Base-by-base conservation (phyloP, 2,113 vertebrate species). In the Peromyscus leucopus region DNA sequence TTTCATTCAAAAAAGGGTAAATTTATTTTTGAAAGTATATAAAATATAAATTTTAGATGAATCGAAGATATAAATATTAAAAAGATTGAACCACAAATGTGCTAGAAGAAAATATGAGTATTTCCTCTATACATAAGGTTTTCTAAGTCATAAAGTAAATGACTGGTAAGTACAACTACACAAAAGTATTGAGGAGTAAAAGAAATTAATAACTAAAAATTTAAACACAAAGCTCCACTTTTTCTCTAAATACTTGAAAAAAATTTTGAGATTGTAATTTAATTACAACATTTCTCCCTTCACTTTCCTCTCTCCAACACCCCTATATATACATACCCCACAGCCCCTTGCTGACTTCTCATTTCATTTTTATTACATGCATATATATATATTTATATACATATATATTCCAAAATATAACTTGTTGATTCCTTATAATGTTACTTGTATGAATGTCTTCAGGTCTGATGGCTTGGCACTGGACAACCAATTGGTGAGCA, bases 41-140 rank as follows among this genome's bases (percentile, higher is more conserved):
- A 83, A 48, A 91, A 91, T 92, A 46, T 75, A 92, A 95, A 75
- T 51, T 83, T 63, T 94, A 92, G 1, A 55, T 93, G 28, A 94
- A 92, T 93, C 48, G 92, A 90, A 93, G 2, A 65, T 79, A 6
- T 48, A 61, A 90, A 89, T 87, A 78, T 76, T 95, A n/a, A 94
- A 94, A 36, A 91, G 51, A 94, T 1, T 83, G 46, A 90, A 86
- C 55, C 28, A 89, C 33, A 71, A 96, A 89, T 79, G 16, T 83
- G 63, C n/a, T 90, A 91, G 31, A 95, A 96, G 69, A 95, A 97
- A 93, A 95, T 22, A 85, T 61, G 4, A 21, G 2, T 87, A 84
- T 61, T 31, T 94, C 39, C 90, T 94, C 55, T 5, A 48, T n/a
- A 9, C 13, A 39, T 4, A 5, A 80, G 10, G 51, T 90, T 67